Conservation (phyloP, 2,888 invertebrate genomes). For the Cantharis rustica region DNA sequence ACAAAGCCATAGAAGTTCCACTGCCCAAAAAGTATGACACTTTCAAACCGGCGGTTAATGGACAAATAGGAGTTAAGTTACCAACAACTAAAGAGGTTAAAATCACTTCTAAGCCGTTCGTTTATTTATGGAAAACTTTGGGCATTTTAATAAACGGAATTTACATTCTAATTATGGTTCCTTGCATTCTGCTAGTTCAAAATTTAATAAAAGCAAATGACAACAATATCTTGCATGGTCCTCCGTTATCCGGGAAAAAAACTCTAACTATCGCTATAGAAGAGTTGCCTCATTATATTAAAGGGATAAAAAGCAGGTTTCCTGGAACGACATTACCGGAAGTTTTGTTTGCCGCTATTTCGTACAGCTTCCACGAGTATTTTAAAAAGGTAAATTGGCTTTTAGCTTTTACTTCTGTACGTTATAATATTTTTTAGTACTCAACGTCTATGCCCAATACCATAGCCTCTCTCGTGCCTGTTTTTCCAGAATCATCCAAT, state of each 20-base stretch:
- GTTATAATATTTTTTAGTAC: neutral
- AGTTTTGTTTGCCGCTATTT: conserved; percentile 8
- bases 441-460: neutral
- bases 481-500: conserved; percentile 1
- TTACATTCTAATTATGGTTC: conserved; percentile 5
- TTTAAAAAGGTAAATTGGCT: neutral
- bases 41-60: neutral
- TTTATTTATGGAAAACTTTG: neutral
- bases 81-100: conserved; percentile 2
- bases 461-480: conserved; percentile 1
- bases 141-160: neutral
- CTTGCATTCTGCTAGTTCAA: conserved; percentile 1
- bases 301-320: conserved; percentile 4
- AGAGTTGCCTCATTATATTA: neutral
- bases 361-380: conserved; percentile 4
- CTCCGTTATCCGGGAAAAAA: neutral
- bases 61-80: conserved; percentile 1
- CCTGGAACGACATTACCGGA: conserved; percentile 1
- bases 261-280: neutral
- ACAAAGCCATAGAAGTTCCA: neutral
- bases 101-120: conserved; percentile 3
- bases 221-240: neutral
- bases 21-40: neutral
- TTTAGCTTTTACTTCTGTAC: neutral
- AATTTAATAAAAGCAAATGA: neutral